Evolutionary conservation across 2,797 vertebrate genomes (phyloP).

Genomic region (Periophthalmus magnuspinnatus): DNA sequence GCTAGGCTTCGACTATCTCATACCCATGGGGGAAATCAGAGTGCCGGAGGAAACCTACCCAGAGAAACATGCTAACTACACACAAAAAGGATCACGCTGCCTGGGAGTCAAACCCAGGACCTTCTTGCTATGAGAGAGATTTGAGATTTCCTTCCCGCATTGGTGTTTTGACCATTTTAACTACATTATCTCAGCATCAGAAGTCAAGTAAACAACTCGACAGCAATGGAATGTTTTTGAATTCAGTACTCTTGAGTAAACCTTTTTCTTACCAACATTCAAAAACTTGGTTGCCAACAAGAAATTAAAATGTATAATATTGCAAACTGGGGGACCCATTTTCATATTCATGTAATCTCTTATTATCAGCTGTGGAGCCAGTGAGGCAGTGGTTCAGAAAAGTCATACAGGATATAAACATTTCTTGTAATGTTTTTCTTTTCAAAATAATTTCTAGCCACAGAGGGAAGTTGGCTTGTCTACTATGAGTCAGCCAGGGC

Average conservation of each 20-base stretch:
- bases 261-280: neutral
- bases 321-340: neutral
- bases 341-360: neutral
- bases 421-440: neutral
- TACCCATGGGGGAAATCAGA: too few relatives aligned
- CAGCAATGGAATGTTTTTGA: neutral
- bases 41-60: too few relatives aligned
- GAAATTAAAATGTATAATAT: neutral
- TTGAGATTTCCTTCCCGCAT: neutral
- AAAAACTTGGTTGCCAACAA: neutral
- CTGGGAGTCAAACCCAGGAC: too few relatives aligned
- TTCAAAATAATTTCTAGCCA: neutral
- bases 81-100: too few relatives aligned
- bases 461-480: constrained; percentile 10
- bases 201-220: neutral
- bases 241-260: neutral
- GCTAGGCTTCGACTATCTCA: too few relatives aligned
- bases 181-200: neutral
- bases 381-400: neutral
- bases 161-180: neutral
- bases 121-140: too few relatives aligned
- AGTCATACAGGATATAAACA: constrained; percentile 5
- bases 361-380: neutral
- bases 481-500: constrained; percentile 10
- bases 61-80: too few relatives aligned